Conservation (phyloP, 2,888 invertebrate genomes). For the Serrognathus titanus region DNA sequence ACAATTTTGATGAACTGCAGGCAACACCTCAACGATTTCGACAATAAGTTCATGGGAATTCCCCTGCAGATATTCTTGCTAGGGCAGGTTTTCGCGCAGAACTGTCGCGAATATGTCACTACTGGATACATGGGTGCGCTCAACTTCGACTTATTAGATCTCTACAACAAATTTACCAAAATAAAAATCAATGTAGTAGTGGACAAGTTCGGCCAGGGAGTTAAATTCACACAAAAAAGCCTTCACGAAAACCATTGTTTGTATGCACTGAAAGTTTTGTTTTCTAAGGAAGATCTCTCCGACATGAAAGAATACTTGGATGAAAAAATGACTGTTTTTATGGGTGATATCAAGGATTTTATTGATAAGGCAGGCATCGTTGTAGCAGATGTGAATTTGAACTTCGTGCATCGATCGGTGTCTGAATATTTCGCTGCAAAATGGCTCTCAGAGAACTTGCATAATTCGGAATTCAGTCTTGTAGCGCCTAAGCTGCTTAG, state of each 20-base stretch:
- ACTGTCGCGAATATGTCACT: no score
- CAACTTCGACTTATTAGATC: background rate
- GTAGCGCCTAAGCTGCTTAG: background rate
- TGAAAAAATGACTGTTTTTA: background rate
- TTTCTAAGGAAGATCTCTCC: slow-evolving; percentile 1
- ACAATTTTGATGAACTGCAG: no score
- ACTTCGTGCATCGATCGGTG: slow-evolving; percentile 8
- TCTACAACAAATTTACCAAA: slow-evolving; percentile 2
- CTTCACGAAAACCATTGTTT: background rate
- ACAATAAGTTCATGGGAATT: no score
- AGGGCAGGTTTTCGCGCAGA: no score
- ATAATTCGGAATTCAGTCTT: background rate
- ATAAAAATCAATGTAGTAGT: background rate
- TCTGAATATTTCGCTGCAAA: slow-evolving; percentile 10
- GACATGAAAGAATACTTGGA: background rate
- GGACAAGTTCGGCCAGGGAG: slow-evolving; percentile 1
- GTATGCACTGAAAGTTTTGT: slow-evolving; percentile 5
- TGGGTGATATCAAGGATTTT: background rate
- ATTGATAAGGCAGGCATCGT: slow-evolving; percentile 8
- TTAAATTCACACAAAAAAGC: background rate
- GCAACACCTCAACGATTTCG: no score
- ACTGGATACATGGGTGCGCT: background rate
- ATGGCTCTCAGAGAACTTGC: slow-evolving; percentile 5
- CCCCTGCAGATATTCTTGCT: no score
- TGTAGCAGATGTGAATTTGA: background rate